Base-by-base conservation (phyloP, 2,888 invertebrate genomes). In the Taphrorychus bicolor region DNA sequence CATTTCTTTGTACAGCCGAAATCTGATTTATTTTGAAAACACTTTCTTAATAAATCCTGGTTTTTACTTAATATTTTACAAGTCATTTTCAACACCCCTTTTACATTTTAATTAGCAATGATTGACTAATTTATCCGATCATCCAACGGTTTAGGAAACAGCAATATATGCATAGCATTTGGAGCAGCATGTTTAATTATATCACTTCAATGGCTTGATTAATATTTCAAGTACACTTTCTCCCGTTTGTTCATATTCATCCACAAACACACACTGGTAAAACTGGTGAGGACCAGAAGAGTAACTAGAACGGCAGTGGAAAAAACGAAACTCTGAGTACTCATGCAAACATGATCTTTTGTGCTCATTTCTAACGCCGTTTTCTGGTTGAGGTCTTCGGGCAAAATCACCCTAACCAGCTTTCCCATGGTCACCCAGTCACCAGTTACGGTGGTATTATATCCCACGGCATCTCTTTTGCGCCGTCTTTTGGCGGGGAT, bases 351-450 rank as follows among this genome's bases (percentile, higher is more conserved):
- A 53, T 82, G 86, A 75, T 81, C 82, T 49, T 73, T 73, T 22
- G 76, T 66, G 7, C 68, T 74, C 72, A 77, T 77, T 79, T 71
- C 82, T 62, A 72, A 80, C 0, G 72, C 67, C 52, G 76, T 74
- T 68, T 77, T 74, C 52, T 80, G 78, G 65, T 83, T 84, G 56
- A 91, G 80, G 73, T 91, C 91, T 74, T 91, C 90, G 1, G 89
- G 88, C 73, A 91, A 84, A 21, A 91, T 87, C 2, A 91, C 90
- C 70, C 87, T 85, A 63, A 91, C 83, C 51, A 87, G 86, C 76
- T 89, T 89, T 16, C 86, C 87, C 73, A 91, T 86, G 19, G 87
- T 86, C 0, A 91, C 85, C 0, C 88, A 85, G 40, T 89, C 89
- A 17, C 86, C 85, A 0, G 87, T 85, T 1, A 87, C 85, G 24